Evolutionary conservation across 2,888 invertebrate species (phyloP), one percentile per base, ranked within the genome.

Genomic region (Hartigia nigra): DNA sequence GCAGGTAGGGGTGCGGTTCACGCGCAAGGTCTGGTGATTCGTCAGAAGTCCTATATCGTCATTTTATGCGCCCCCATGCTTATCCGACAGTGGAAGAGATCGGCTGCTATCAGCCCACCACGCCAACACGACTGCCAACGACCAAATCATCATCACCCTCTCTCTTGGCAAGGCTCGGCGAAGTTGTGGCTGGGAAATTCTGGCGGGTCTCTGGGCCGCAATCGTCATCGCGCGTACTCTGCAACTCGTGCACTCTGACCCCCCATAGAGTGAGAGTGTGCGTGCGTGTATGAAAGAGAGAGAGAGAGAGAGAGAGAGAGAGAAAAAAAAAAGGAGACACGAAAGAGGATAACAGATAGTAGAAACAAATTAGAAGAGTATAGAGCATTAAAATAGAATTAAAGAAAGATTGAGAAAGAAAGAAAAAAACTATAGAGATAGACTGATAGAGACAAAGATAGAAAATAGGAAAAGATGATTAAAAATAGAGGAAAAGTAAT

Each of bases 1-100:
- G 78, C 55, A 55, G 55, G 55, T 55, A 23, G 55, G 55, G 55
- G 23, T 55, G 55, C 55, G 55, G 55, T 55, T 75, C 78, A 78
- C 74, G 75, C 82, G 83, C 83, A 82, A 84, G 83, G 84, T 84
- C 83, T 83, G 84, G 84, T 83, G 84, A 83, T 81, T 78, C 75
- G 55, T 55, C 55, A 55, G 55, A 55, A 5, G 55, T 55, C 55
- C 55, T 55, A 55, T 55, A 55, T 55, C 55, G 55, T 55, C 55
- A 55, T 55, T 55, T 72, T 32, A 72, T 32, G 31, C 32, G 72
- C 72, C 32, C 31, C 72, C 72, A 31, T 72, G 72, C 12, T 72
- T 72, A 55, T 55, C 55, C 31, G 72, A 72, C 31, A 72, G 72
- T 72, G 72, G 72, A 31, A 31, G 72, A 72, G 32, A 72, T 72